Evolutionary conservation across 2,888 invertebrate genomes (phyloP).

Genomic region (Leptura quadrifasciata): DNA sequence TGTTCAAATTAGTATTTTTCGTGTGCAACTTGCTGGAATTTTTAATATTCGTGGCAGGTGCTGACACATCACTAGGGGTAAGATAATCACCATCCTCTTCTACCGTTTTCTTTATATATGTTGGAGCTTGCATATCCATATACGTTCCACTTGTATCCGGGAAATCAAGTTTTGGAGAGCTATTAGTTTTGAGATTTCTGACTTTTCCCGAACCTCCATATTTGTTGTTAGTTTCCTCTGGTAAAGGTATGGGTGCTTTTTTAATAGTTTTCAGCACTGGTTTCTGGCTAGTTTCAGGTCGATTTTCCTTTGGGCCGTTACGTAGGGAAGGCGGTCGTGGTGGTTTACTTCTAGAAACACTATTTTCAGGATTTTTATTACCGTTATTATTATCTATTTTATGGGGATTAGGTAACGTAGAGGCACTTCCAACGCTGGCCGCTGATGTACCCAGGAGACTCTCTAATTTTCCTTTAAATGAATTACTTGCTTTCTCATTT

Average conservation of each 20-base stretch:
- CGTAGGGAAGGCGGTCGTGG: not conserved
- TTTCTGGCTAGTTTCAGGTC: not conserved
- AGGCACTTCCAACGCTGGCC: not conserved
- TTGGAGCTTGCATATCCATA: slow-evolving; percentile 14
- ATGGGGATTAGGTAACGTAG: not conserved
- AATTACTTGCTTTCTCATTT: not conserved
- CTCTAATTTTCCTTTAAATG: slow-evolving; percentile 29
- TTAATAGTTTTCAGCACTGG: not conserved
- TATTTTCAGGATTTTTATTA: not conserved
- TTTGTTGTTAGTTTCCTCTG: not conserved
- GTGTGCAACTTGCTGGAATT: not conserved
- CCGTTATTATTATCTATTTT: not conserved
- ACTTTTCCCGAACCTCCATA: not conserved
- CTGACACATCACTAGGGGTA: slow-evolving; percentile 37
- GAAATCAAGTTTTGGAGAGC: not conserved
- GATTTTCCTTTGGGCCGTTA: not conserved
- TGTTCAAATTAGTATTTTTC: not conserved
- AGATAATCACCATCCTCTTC: slow-evolving; percentile 36
- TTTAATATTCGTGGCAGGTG: not conserved
- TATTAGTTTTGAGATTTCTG: not conserved
- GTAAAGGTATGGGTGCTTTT: not conserved
- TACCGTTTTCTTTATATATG: not conserved
- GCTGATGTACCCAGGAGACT: not conserved
- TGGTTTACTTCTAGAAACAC: not conserved
- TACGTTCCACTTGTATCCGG: not conserved